Evolutionary conservation across 1,140 invertebrate species (phyloP).

Genomic region (Aphelinus atriplicis): DNA sequence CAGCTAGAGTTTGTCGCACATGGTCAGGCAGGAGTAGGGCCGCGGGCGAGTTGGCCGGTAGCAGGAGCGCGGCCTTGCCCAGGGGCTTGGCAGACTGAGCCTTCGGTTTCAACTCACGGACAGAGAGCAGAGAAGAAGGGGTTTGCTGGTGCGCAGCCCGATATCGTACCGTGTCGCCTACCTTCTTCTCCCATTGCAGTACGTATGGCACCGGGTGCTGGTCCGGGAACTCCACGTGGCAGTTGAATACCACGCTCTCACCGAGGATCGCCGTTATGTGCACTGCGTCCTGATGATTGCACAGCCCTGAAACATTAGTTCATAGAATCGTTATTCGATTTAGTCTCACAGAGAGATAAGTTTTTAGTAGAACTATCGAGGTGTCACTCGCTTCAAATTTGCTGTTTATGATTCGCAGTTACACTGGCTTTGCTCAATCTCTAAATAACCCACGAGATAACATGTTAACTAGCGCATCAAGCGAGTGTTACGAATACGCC

Average conservation of each 20-base stretch:
- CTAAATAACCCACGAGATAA: too few species aligned
- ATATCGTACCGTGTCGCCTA: slow-evolving; percentile 92
- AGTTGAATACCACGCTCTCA: slow-evolving; percentile 95
- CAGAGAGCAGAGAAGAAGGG: slow-evolving; percentile 65
- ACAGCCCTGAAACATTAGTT: slow-evolving; percentile 63
- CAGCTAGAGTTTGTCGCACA: slow-evolving; percentile 48
- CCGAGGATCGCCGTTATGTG: slow-evolving; percentile 95
- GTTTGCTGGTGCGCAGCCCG: slow-evolving; percentile 69
- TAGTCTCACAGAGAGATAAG: neutral
- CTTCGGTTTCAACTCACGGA: slow-evolving; percentile 65
- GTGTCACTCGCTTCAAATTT: too few species aligned
- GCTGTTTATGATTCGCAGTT: too few species aligned
- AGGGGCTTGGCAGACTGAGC: slow-evolving; percentile 51
- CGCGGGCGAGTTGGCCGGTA: slow-evolving; percentile 52
- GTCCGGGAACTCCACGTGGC: slow-evolving; percentile 94
- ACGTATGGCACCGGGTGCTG: slow-evolving; percentile 94
- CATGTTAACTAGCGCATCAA: too few species aligned
- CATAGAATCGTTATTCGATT: neutral
- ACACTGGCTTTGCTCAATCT: too few species aligned
- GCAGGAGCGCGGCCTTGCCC: slow-evolving; percentile 53
- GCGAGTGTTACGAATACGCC: too few species aligned
- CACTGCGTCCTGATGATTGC: slow-evolving; percentile 84
- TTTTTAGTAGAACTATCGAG: too few species aligned
- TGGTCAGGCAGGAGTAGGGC: slow-evolving; percentile 46
- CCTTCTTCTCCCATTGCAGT: slow-evolving; percentile 98